Percentiles rank a stretch among this genome's conserved stretches.
Conservation (phyloP, 2,888 invertebrate species). For the Eupithecia vulgata region DNA sequence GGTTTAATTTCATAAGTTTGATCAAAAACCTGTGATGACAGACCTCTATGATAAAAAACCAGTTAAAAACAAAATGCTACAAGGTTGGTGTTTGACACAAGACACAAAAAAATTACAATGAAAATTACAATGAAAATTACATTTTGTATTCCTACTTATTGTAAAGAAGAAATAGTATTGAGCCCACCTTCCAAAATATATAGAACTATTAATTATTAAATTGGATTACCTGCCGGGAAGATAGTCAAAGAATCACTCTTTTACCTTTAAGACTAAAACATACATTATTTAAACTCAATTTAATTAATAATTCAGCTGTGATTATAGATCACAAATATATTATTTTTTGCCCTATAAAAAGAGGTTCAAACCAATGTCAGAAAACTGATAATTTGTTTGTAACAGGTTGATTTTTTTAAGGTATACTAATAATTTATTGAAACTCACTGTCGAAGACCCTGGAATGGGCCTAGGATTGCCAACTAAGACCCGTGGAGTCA, state of each 20-base stretch:
- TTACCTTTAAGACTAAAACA: neutral
- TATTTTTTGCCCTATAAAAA: neutral
- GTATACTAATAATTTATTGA: neutral
- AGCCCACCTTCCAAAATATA: neutral
- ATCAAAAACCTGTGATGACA: neutral
- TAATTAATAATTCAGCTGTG: neutral
- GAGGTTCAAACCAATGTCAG: neutral
- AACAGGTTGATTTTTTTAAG: neutral
- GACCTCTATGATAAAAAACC: neutral
- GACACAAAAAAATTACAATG: neutral
- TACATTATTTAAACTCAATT: neutral
- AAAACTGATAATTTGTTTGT: neutral
- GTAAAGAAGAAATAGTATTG: neutral
- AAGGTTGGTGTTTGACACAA: neutral
- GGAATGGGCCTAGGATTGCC: constrained; percentile 82
- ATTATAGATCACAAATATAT: neutral
- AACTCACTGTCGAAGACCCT: constrained; percentile 90
- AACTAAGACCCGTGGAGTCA: constrained; percentile 92
- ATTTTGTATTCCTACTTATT: neutral
- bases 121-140: too few species aligned
- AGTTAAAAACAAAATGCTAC: neutral
- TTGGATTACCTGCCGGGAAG: neutral
- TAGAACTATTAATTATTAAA: neutral
- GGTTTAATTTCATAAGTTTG: neutral
- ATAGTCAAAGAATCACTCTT: neutral